Evolutionary conservation across 2,888 invertebrate species (phyloP).

Genomic region (Eutolmus rufibarbis): DNA sequence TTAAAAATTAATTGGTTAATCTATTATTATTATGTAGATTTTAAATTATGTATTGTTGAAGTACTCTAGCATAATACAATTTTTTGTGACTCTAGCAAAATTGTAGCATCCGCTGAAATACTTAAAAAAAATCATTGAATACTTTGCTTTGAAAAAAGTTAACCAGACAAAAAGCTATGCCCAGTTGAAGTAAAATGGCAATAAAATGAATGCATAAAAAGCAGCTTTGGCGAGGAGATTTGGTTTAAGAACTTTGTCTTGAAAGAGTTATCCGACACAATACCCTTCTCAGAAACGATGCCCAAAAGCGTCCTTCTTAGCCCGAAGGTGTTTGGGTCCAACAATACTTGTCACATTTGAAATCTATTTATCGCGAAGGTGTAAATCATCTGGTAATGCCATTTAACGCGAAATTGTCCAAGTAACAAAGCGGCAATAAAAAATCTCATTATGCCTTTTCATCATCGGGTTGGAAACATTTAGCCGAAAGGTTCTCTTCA

Average conservation of each 20-base stretch:
- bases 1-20: too few species aligned
- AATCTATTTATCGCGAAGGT: slow-evolving; percentile 15
- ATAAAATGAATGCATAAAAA: not conserved
- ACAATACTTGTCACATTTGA: not conserved
- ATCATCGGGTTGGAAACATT: not conserved
- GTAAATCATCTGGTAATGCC: slow-evolving; percentile 33
- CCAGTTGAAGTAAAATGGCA: not conserved
- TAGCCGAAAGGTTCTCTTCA: not conserved
- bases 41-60: too few species aligned
- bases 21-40: too few species aligned
- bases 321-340: not conserved
- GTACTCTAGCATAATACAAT: too few species aligned
- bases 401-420: slow-evolving; percentile 19
- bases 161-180: too few species aligned
- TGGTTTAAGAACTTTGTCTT: not conserved
- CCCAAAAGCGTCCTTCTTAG: not conserved
- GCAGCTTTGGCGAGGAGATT: not conserved
- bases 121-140: too few species aligned
- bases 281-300: not conserved
- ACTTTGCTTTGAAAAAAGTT: too few species aligned
- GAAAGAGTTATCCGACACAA: not conserved
- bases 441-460: slow-evolving; percentile 28
- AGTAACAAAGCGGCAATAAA: slow-evolving; percentile 14
- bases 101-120: too few species aligned
- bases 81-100: too few species aligned